Conservation (phyloP, 2,797 vertebrate genomes). For the Pseudotriccus pelzelni region DNA sequence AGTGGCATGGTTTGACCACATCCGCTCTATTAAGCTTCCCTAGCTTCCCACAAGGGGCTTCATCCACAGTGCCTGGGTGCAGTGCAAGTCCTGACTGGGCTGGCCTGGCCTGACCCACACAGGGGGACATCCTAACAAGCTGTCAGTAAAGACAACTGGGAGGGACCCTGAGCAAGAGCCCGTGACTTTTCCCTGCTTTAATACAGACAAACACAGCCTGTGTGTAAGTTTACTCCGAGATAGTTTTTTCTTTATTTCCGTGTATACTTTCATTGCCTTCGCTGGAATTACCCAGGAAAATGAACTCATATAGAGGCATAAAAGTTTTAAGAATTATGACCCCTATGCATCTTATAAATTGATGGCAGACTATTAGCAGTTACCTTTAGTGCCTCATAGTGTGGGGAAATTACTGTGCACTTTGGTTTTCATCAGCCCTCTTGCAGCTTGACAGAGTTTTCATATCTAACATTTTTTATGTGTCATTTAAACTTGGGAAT, state of each 20-base stretch:
- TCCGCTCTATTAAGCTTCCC: background rate
- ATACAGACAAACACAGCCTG: background rate
- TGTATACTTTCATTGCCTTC: background rate
- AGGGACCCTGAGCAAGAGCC: background rate
- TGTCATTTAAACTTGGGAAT: background rate
- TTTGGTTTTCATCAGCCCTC: background rate
- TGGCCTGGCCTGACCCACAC: rapidly evolving
- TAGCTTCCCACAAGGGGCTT: background rate
- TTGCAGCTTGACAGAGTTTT: background rate
- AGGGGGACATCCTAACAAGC: background rate
- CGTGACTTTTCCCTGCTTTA: background rate
- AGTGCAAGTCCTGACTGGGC: background rate
- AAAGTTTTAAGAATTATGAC: background rate
- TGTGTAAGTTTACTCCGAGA: background rate
- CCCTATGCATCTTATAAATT: background rate
- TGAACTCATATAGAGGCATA: background rate
- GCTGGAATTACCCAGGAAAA: background rate
- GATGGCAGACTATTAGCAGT: background rate
- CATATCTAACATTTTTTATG: background rate
- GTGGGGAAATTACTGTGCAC: background rate
- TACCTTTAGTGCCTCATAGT: background rate
- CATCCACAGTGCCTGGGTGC: background rate
- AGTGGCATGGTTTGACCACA: background rate
- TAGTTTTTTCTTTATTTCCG: background rate
- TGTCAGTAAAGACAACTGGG: background rate